Conservation (phyloP, 2,888 invertebrate species). For the Cataglyphis cursor region DNA sequence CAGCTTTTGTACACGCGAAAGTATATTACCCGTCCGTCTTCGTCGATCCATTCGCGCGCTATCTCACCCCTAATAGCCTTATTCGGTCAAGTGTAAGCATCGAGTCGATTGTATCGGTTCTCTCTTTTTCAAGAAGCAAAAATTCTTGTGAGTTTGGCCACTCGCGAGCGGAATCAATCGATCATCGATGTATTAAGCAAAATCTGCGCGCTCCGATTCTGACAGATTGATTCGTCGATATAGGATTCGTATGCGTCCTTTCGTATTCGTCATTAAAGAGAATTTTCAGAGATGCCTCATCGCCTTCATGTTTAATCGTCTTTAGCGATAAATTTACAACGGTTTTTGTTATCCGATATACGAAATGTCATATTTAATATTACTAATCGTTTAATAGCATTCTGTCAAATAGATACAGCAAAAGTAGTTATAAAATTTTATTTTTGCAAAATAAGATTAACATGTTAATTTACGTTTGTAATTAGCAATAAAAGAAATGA, state of each 20-base stretch:
- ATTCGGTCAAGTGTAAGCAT: neutral
- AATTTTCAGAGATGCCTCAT: constrained; percentile 55
- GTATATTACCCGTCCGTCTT: constrained; percentile 22
- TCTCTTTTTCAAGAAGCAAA: constrained; percentile 35
- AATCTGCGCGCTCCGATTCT: constrained; percentile 42
- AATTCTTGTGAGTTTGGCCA: constrained; percentile 34
- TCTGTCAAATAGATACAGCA: neutral
- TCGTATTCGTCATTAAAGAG: constrained; percentile 53
- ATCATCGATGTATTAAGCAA: constrained; percentile 48
- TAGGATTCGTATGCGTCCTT: constrained; percentile 25
- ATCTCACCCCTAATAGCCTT: constrained; percentile 23
- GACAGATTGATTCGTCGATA: constrained; percentile 40
- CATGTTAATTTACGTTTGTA: neutral
- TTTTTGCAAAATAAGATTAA: neutral
- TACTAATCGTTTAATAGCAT: neutral
- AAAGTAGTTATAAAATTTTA: neutral
- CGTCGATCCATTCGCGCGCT: constrained; percentile 18
- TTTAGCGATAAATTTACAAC: constrained; percentile 21
- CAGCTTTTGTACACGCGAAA: constrained; percentile 64
- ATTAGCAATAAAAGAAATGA: neutral
- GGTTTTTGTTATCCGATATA: constrained; percentile 8
- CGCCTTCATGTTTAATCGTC: constrained; percentile 59
- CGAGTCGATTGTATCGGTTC: constrained; percentile 16
- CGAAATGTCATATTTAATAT: neutral
- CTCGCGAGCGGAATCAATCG: constrained; percentile 18